phyloP scores from a whole-genome alignment of 2,113 vertebrate genomes.

The Poeciliopsis retropinna region DNA sequence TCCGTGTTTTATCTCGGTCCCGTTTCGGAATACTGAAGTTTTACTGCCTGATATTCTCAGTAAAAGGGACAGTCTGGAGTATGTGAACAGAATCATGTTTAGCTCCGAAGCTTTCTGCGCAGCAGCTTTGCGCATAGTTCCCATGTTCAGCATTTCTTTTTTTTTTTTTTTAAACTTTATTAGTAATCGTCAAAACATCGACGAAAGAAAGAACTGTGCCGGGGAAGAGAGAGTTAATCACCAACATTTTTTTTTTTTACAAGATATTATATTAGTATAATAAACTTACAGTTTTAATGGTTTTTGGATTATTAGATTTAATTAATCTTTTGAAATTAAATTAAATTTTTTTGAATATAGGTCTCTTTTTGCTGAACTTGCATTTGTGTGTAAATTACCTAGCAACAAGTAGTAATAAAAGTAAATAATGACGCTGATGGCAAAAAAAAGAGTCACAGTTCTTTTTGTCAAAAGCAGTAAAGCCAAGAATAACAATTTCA shows the following conservation, averaged over 20 bases:
- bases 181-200: too few relatives aligned
- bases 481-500: not conserved
- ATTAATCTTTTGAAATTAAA: too few relatives aligned
- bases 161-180: too few relatives aligned
- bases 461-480: not conserved
- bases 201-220: too few relatives aligned
- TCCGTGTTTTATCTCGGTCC: constrained; percentile 10
- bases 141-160: too few relatives aligned
- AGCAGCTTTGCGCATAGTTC: too few relatives aligned
- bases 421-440: not conserved
- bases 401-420: not conserved
- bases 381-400: not conserved
- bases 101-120: not conserved
- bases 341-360: not conserved
- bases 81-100: constrained; percentile 52
- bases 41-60: constrained; percentile 15
- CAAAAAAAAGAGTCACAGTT: not conserved
- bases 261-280: too few relatives aligned
- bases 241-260: too few relatives aligned
- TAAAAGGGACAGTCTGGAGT: constrained; percentile 54
- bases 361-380: not conserved
- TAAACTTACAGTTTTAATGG: too few relatives aligned
- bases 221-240: too few relatives aligned
- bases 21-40: not conserved
- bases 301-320: too few relatives aligned